Evolutionary conservation across 1,140 invertebrate species (phyloP).

Genomic region (Cherax quadricarinatus): DNA sequence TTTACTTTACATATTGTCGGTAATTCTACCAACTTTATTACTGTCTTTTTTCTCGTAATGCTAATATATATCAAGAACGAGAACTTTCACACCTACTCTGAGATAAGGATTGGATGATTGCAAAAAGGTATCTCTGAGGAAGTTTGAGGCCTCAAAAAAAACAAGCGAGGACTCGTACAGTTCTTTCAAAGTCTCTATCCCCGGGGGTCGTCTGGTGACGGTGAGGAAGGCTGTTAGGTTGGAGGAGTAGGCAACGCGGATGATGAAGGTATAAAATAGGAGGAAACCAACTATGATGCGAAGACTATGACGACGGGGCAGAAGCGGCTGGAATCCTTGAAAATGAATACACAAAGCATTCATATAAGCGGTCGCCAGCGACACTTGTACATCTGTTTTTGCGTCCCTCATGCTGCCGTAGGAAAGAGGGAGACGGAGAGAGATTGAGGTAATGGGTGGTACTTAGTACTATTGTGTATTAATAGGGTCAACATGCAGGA

Average conservation of each 20-base stretch:
- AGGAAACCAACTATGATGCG: slow-evolving; percentile 34
- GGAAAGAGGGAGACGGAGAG: too few relatives aligned
- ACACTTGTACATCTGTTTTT: too few relatives aligned
- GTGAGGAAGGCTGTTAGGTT: slow-evolving; percentile 49
- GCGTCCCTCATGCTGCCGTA: too few relatives aligned
- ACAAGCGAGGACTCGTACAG: background rate
- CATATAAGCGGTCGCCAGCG: background rate
- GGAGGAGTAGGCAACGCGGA: slow-evolving; percentile 23
- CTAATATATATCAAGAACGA: too few relatives aligned
- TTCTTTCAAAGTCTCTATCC: slow-evolving; percentile 16
- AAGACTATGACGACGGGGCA: background rate
- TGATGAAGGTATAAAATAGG: slow-evolving; percentile 17
- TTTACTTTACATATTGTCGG: too few relatives aligned
- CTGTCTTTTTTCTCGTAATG: too few relatives aligned
- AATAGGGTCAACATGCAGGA: too few relatives aligned
- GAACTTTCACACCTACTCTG: background rate
- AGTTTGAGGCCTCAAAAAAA: background rate
- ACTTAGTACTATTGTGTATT: too few relatives aligned
- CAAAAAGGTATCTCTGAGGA: background rate
- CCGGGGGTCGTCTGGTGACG: slow-evolving; percentile 24
- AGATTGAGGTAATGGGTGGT: too few relatives aligned
- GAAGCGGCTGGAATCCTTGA: background rate
- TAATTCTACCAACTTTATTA: too few relatives aligned
- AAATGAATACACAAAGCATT: slow-evolving; percentile 7
- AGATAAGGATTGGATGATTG: slow-evolving; percentile 10